Evolutionary conservation across 92 coral and sea anemone species (phyloP).

Genomic region (Phenganax marumi): DNA sequence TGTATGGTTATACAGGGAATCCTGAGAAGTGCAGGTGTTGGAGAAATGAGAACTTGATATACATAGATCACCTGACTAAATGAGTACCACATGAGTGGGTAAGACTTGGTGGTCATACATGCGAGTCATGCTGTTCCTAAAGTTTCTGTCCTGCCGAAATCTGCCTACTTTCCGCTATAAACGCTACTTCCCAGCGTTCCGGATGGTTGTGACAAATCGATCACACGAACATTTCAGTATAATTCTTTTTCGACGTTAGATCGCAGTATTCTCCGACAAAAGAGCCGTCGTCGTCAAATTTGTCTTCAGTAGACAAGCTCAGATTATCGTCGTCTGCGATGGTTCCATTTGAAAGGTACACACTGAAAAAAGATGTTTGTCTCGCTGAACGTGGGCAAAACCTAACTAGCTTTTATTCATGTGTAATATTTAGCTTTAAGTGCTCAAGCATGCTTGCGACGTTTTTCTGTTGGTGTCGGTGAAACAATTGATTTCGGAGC

Average conservation of each 20-base stretch:
- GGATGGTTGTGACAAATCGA: neutral
- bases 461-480: neutral
- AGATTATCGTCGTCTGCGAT: conserved; percentile 6
- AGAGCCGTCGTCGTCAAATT: conserved; percentile 37
- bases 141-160: no score
- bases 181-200: no score
- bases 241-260: conserved; percentile 8
- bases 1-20: no score
- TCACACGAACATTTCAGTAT: conserved; percentile 35
- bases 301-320: conserved; percentile 26
- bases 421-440: neutral
- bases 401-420: neutral
- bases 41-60: no score
- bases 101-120: no score
- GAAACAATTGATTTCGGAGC: neutral
- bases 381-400: neutral
- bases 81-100: no score
- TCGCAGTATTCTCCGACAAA: conserved; percentile 39
- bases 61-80: no score
- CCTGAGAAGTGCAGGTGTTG: no score
- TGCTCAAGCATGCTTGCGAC: neutral
- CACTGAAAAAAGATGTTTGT: neutral
- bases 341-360: conserved; percentile 14
- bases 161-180: no score
- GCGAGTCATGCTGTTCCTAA: no score